phyloP scores from a whole-genome alignment of 1,140 invertebrate genomes.

The Leptinotarsa undecemlineata region DNA sequence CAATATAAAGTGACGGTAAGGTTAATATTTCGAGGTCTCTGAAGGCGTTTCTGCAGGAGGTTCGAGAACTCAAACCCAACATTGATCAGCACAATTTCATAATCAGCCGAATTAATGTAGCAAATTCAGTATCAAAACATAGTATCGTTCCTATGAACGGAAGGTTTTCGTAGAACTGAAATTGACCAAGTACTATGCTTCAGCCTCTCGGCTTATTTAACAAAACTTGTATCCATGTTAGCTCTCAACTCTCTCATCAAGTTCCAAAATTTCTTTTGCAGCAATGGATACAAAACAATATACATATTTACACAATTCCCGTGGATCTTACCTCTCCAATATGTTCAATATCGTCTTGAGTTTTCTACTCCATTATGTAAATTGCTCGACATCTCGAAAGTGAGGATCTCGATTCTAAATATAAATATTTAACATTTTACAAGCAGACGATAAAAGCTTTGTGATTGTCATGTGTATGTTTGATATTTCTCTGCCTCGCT shows the following conservation, averaged over 20 bases:
- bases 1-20: too few relatives aligned
- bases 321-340: not conserved
- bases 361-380: conserved; percentile 31
- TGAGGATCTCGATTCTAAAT: conserved; percentile 29
- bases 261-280: not conserved
- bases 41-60: too few relatives aligned
- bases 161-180: too few relatives aligned
- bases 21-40: too few relatives aligned
- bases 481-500: not conserved
- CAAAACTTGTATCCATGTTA: too few relatives aligned
- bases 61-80: too few relatives aligned
- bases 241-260: not conserved
- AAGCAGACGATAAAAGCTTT: conserved; percentile 34
- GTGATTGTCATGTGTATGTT: conserved; percentile 4
- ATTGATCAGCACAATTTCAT: too few relatives aligned
- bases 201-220: too few relatives aligned
- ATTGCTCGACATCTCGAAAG: conserved; percentile 23
- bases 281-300: not conserved
- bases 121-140: too few relatives aligned
- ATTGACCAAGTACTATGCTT: too few relatives aligned
- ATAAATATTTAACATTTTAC: conserved; percentile 36
- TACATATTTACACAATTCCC: conserved; percentile 10
- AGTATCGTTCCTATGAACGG: too few relatives aligned
- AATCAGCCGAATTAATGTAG: too few relatives aligned
- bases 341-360: conserved; percentile 13